A percentile compares a stretch with the other conserved stretches of the same genome.
phyloP scores from a whole-genome alignment of 1,140 invertebrate species.

The Trigoniulus corallinus region DNA sequence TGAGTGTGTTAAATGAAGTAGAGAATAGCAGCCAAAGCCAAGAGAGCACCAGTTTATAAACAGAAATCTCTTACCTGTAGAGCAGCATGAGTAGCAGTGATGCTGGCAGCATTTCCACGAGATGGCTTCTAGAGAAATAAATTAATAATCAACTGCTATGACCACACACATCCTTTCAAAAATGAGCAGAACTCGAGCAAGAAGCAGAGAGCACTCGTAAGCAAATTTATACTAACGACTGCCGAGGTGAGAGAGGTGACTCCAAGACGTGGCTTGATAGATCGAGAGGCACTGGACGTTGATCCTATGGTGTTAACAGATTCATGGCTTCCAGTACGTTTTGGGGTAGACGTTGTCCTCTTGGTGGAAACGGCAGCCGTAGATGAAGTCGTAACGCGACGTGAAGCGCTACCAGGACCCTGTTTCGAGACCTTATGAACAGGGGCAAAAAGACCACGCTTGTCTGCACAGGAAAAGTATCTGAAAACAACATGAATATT shows the following conservation, averaged over 20 bases:
- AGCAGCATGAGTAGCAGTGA: neutral
- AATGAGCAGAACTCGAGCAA: too few species aligned
- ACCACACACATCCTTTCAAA: too few species aligned
- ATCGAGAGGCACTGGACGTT: constrained; percentile 44
- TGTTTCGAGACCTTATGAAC: constrained; percentile 62
- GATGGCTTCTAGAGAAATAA: neutral
- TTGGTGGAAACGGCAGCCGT: constrained; percentile 27
- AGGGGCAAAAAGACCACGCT: constrained; percentile 84
- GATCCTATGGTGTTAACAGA: constrained; percentile 70
- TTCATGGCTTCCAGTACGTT: constrained; percentile 41
- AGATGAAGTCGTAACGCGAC: constrained; percentile 40
- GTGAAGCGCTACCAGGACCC: constrained; percentile 39
- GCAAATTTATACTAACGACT: neutral
- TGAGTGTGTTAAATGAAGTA: too few species aligned
- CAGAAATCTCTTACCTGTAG: neutral
- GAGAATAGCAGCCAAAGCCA: too few species aligned
- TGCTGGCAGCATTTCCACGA: neutral
- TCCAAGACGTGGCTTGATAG: constrained; percentile 45
- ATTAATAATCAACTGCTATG: neutral
- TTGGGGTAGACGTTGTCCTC: constrained; percentile 23
- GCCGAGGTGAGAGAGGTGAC: constrained; percentile 40
- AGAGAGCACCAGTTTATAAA: neutral
- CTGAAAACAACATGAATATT: constrained; percentile 33
- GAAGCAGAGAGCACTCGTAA: neutral
- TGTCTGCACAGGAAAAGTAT: constrained; percentile 82